Evolutionary conservation across 1,140 invertebrate genomes (phyloP).

Genomic region (Lasioglossum baleicum): DNA sequence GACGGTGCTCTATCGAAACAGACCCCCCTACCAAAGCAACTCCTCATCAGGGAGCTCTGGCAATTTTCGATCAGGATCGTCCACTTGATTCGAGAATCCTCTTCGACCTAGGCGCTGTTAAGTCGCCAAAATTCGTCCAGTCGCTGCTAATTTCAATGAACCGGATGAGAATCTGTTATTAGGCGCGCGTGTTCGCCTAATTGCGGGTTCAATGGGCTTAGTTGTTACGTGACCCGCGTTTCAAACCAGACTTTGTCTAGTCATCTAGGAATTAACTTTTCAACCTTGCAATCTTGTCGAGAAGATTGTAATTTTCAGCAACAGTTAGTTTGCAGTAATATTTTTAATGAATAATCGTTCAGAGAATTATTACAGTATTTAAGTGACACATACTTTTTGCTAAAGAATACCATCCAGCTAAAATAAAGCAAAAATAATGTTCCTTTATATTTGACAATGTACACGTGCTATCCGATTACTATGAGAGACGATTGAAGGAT

Average conservation of each 20-base stretch:
- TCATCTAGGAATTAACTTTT: too few species aligned
- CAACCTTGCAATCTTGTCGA: too few species aligned
- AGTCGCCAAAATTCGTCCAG: slow-evolving; percentile 35
- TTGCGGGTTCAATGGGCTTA: slow-evolving; percentile 32
- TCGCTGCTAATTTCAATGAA: slow-evolving; percentile 29
- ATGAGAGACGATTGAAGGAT: too few species aligned
- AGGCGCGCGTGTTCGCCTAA: slow-evolving; percentile 27
- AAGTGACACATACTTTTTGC: too few species aligned
- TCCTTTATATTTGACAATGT: too few species aligned
- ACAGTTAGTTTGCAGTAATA: too few species aligned
- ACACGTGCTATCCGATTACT: too few species aligned
- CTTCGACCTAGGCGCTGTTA: slow-evolving; percentile 32
- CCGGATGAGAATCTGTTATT: slow-evolving; percentile 29
- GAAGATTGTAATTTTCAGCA: too few species aligned
- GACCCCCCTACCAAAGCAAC: background rate
- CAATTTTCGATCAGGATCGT: slow-evolving; percentile 58
- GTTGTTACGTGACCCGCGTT: slow-evolving; percentile 34
- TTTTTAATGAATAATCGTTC: too few species aligned
- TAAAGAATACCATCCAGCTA: too few species aligned
- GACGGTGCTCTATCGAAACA: slow-evolving; percentile 37
- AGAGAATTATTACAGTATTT: too few species aligned
- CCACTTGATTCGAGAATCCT: slow-evolving; percentile 8
- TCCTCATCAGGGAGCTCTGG: slow-evolving; percentile 32
- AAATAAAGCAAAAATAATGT: too few species aligned
- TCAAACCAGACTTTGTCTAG: background rate